phyloP scores from a whole-genome alignment of 2,888 invertebrate species.

The Drosophila histrio region DNA sequence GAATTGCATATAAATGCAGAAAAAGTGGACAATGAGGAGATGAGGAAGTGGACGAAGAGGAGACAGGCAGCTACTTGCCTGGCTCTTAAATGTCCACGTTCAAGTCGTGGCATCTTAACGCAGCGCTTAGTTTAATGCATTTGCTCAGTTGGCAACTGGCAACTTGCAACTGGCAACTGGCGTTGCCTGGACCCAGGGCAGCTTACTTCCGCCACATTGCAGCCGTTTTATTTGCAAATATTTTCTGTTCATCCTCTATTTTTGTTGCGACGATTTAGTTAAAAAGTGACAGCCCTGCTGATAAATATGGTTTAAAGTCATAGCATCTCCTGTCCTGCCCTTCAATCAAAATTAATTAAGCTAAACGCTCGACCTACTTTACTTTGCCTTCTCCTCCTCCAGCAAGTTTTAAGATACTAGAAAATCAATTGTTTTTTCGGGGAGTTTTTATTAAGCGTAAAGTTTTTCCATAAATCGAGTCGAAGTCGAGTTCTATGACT shows the following conservation, averaged over 20 bases:
- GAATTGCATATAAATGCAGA: conserved; percentile 70
- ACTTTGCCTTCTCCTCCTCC: neutral
- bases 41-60: neutral
- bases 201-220: conserved; percentile 78
- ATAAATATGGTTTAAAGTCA: conserved; percentile 35
- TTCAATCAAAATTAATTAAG: conserved; percentile 52
- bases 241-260: conserved; percentile 24
- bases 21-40: neutral
- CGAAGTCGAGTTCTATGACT: conserved; percentile 54
- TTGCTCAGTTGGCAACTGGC: conserved; percentile 41
- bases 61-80: conserved; percentile 13
- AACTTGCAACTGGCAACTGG: neutral
- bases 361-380: conserved; percentile 45
- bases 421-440: conserved; percentile 22
- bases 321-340: neutral
- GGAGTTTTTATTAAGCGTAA: conserved; percentile 26
- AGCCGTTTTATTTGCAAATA: conserved; percentile 77
- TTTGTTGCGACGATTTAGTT: conserved; percentile 5
- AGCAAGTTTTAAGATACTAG: conserved; percentile 1
- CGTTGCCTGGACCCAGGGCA: conserved; percentile 15
- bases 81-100: conserved; percentile 42
- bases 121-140: conserved; percentile 71
- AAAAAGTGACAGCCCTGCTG: conserved; percentile 17
- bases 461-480: conserved; percentile 44
- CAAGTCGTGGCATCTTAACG: conserved; percentile 51